Conservation (phyloP, 2,888 invertebrate genomes). For the Uloborus plumipes region DNA sequence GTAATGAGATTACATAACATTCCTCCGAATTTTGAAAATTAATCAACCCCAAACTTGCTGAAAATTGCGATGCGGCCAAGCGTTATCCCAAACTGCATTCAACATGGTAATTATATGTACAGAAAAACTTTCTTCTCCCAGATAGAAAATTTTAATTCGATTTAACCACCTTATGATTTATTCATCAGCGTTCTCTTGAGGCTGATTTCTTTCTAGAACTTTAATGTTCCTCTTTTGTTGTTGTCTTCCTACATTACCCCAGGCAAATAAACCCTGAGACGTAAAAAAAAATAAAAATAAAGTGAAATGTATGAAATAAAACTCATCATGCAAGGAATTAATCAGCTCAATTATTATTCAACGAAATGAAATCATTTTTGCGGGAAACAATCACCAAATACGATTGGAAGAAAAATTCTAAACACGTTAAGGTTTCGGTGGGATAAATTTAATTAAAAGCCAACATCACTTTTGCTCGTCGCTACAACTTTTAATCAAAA, state of each 20-base stretch:
- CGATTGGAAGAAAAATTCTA: too few species aligned
- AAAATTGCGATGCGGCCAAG: too few species aligned
- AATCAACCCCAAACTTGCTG: too few species aligned
- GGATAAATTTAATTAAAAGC: conserved; percentile 56
- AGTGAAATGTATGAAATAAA: conserved; percentile 12
- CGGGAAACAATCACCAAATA: conserved; percentile 14
- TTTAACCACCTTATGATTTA: conserved; percentile 47
- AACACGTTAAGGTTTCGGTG: too few species aligned
- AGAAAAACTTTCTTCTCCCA: too few species aligned
- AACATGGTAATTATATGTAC: too few species aligned
- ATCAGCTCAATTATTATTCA: conserved; percentile 60
- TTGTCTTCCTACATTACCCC: conserved; percentile 13
- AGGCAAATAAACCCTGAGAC: too few species aligned
- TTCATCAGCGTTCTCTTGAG: conserved; percentile 29
- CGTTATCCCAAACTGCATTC: too few species aligned
- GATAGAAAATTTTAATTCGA: too few species aligned
- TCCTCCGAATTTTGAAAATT: too few species aligned
- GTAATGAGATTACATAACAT: too few species aligned
- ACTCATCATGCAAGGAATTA: conserved; percentile 60
- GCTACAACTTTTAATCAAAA: conserved; percentile 61
- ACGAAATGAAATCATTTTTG: conserved; percentile 31
- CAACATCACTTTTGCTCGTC: conserved; percentile 34
- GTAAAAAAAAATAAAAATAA: conserved; percentile 8
- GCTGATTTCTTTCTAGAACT: conserved; percentile 7
- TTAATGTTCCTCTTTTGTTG: conserved; percentile 25